These are phyloP conservation scores for Lycaon pictus DNA, from an alignment of 2,113 vertebrate species.

Conservation along the genomic window DNA sequence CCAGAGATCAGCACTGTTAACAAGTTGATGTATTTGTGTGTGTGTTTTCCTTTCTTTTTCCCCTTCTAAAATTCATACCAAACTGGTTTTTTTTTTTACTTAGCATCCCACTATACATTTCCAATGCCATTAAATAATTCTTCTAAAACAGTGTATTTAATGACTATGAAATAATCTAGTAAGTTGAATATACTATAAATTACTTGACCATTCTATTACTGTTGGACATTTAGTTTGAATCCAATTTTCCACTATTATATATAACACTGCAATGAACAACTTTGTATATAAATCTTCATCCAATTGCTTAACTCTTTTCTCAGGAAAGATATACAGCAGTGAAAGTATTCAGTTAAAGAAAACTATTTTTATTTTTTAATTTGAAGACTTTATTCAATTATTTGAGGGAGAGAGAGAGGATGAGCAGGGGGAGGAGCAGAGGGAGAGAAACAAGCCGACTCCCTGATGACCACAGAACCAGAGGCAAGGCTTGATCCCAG, in stretches of 20 bases:
- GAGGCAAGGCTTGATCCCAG: not conserved
- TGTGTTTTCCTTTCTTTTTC: not conserved
- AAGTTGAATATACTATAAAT: not conserved
- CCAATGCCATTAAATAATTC: not conserved
- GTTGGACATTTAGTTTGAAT: constrained; percentile 14
- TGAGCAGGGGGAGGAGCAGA: not conserved
- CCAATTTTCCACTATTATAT: not conserved
- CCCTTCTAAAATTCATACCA: constrained; percentile 20
- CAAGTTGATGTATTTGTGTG: not conserved
- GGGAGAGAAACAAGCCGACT: not conserved
- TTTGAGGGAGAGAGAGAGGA: not conserved
- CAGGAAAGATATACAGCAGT: constrained; percentile 25
- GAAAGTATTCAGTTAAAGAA: not conserved
- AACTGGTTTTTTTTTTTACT: not conserved
- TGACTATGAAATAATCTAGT: not conserved
- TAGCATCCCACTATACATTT: constrained; percentile 4
- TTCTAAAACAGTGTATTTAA: constrained; percentile 40
- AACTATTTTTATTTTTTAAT: not conserved
- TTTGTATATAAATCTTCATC: constrained; percentile 7
- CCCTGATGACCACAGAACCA: not conserved
- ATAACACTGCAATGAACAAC: not conserved
- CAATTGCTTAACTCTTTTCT: not conserved
- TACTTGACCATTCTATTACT: constrained; percentile 28
- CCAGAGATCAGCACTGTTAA: constrained; percentile 18
- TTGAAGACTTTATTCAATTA: not conserved